These are phyloP conservation scores for Thaumetopoea pityocampa DNA, from an alignment of 1,140 invertebrate species.

Conservation along the genomic window DNA sequence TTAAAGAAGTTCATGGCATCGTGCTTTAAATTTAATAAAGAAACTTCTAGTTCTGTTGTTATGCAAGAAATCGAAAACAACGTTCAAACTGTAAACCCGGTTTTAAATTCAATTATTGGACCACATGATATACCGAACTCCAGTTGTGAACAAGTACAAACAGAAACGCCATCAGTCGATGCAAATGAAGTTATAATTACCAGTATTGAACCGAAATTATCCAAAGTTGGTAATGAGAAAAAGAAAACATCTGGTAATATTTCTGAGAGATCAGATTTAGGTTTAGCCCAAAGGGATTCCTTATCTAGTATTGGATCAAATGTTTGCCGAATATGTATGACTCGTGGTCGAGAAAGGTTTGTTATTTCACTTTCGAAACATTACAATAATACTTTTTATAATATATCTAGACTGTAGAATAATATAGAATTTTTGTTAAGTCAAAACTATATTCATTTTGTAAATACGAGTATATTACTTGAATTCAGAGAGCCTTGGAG, in stretches of 20 bases:
- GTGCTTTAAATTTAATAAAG: slow-evolving; percentile 51
- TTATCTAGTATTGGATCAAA: slow-evolving; percentile 67
- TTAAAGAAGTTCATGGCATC: slow-evolving; percentile 57
- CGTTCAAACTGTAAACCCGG: slow-evolving; percentile 33
- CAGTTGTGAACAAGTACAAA: slow-evolving; percentile 21
- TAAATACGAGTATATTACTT: too few species aligned
- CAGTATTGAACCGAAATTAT: slow-evolving; percentile 29
- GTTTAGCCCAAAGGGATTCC: slow-evolving; percentile 48
- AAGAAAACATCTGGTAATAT: slow-evolving; percentile 49
- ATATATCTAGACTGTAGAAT: too few species aligned
- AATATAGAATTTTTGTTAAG: too few species aligned
- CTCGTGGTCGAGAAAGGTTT: slow-evolving; percentile 62
- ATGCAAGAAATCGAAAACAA: slow-evolving; percentile 31
- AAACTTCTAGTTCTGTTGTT: slow-evolving; percentile 15
- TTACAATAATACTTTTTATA: too few species aligned
- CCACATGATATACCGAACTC: slow-evolving; percentile 27
- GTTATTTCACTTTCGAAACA: too few species aligned
- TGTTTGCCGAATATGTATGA: slow-evolving; percentile 71
- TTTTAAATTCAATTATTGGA: slow-evolving; percentile 29
- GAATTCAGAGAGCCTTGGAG: too few species aligned
- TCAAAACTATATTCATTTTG: too few species aligned
- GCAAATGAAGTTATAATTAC: slow-evolving; percentile 44
- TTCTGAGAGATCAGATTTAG: slow-evolving; percentile 52
- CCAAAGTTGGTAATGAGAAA: slow-evolving; percentile 34
- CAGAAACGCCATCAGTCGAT: slow-evolving; percentile 16